Percentiles rank a stretch among this genome's conserved stretches.
Evolutionary conservation across 2,797 vertebrate genomes (phyloP).

Genomic region (Pangasius larnaudii): DNA sequence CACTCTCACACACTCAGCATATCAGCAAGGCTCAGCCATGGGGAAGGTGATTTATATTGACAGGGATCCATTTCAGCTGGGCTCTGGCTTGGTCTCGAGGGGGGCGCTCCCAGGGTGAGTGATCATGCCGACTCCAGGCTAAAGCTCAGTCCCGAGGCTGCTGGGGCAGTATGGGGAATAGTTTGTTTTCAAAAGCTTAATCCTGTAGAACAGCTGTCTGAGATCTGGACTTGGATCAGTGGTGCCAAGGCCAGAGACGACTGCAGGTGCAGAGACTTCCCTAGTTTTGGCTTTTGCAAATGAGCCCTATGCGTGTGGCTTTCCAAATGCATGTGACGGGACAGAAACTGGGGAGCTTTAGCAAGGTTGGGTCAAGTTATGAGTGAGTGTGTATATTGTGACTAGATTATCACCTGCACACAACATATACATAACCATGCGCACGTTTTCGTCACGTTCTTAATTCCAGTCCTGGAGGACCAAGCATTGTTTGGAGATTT

Average conservation of each 20-base stretch:
- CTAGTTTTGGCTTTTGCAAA: conserved; percentile 35
- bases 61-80: conserved; percentile 53
- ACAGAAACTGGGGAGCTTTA: conserved; percentile 2
- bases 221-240: conserved; percentile 70
- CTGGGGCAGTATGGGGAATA: conserved; percentile 58
- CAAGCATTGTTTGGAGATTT: neutral
- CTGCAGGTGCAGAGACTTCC: conserved; percentile 53
- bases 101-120: conserved; percentile 37
- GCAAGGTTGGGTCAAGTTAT: neutral
- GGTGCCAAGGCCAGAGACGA: conserved; percentile 37
- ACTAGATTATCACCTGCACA: neutral
- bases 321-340: conserved; percentile 4
- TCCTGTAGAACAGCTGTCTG: conserved; percentile 76
- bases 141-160: conserved; percentile 51
- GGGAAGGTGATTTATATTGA: conserved; percentile 59
- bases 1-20: conserved; percentile 41
- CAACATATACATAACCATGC: neutral
- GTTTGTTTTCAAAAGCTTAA: conserved; percentile 81
- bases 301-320: conserved; percentile 25
- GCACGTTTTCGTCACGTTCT: neutral
- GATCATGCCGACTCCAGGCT: conserved; percentile 45
- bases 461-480: neutral
- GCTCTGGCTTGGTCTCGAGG: conserved; percentile 44
- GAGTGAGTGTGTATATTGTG: neutral
- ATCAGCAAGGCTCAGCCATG: conserved; percentile 50